Evolutionary conservation across 2,888 invertebrate species (phyloP).

Genomic region (Holacanthella duospinosa): DNA sequence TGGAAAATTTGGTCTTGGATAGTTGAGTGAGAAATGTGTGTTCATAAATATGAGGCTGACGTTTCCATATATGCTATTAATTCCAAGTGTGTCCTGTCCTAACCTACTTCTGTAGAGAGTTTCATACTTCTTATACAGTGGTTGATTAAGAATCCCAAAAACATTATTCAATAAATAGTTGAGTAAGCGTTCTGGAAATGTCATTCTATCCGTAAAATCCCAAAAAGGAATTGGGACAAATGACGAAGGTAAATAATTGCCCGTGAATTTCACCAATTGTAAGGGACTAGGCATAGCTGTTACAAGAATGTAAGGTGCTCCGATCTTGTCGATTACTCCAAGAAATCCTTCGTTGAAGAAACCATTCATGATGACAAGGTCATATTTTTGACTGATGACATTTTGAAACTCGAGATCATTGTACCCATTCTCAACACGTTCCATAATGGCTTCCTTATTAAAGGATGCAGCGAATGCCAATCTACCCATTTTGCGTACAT

Average conservation of each 20-base stretch:
- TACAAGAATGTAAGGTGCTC: conserved; percentile 14
- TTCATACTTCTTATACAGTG: neutral
- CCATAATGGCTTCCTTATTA: neutral
- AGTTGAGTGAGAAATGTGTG: conserved; percentile 30
- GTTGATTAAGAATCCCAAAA: neutral
- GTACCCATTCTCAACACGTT: conserved; percentile 4
- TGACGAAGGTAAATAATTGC: conserved; percentile 16
- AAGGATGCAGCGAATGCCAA: conserved; percentile 2
- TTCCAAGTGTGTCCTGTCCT: conserved; percentile 22
- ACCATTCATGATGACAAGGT: conserved; percentile 19
- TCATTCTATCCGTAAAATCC: conserved; percentile 15
- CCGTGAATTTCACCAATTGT: conserved; percentile 1
- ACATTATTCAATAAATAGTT: conserved; percentile 7
- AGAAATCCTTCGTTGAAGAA: conserved; percentile 18
- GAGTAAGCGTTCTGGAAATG: conserved; percentile 12
- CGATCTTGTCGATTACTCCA: conserved; percentile 12
- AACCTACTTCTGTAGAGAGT: conserved; percentile 10
- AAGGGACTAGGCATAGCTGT: conserved; percentile 14
- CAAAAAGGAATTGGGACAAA: conserved; percentile 17
- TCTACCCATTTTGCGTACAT: conserved; percentile 9
- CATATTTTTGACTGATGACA: conserved; percentile 13
- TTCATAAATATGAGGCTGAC: conserved; percentile 35
- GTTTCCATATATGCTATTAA: conserved; percentile 29
- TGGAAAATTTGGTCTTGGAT: conserved; percentile 29
- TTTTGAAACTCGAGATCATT: conserved; percentile 7